Base-by-base conservation (phyloP, 1,140 invertebrate genomes). In the Zophobas atratus region DNA sequence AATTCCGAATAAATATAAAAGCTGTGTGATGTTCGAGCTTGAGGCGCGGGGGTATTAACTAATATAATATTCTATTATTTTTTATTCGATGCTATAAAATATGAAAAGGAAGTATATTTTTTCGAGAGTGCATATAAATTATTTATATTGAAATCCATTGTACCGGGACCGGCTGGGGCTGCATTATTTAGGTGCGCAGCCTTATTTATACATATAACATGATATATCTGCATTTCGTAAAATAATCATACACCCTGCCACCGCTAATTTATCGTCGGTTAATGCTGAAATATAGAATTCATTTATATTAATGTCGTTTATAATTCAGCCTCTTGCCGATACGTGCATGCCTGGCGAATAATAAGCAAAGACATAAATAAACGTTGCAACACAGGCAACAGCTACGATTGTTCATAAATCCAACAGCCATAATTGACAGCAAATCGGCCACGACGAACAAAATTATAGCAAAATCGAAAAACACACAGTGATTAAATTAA, bases 41-140 rank as follows among this genome's bases (percentile, higher is more conserved):
- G 48, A 73, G 77, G 82, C 51, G 77, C 78, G 81, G 79, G 75
- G 77, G 81, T 80, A 85, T 85, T 82, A 81, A 84, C 84, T 85
- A 84, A 85, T 85, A 85, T 84, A 85, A 85, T 85, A 85, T 85
- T 85, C 84, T 85, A 85, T 85, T 85, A 85, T 85, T 85, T 85
- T 85, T 85, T 85, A 85, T 85, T 85, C 84, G 82, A 73, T 78
- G 78, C 78, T 80, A 85, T 85, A 79, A 84, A 84, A 83, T 84
- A 85, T 85, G 79, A 79, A 85, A 77, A 79, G 78, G 81, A 83
- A 81, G 83, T 84, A 82, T 85, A 82, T 85, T 84, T 84, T 84
- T 84, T 83, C 79, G 79, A 81, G 82, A 82, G 84, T 83, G 83
- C 81, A 79, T 80, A 84, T 85, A 83, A 80, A 85, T 84, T 84